Base-by-base conservation (phyloP, 2,113 vertebrate genomes). In the Fregata magnificens region DNA sequence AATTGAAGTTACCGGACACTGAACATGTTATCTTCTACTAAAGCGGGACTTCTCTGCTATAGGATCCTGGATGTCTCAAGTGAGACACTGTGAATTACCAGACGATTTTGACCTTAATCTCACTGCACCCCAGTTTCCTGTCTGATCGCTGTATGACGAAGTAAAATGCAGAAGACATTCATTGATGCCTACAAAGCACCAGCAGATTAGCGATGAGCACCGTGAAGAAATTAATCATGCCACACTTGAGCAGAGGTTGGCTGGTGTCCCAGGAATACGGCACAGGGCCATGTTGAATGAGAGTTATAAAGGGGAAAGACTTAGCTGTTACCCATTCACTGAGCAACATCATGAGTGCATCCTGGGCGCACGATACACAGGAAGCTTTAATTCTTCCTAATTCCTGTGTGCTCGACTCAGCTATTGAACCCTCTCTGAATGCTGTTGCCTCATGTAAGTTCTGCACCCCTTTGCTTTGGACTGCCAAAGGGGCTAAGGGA, bases 71-170 rank as follows among this genome's bases (percentile, higher is more conserved):
- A 55, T 59, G 44, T 56, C 72, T 92, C 72, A 84, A 47, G 31
- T 11, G 76, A 65, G 79, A 40, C 36, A 5, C 36, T 71, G 24
- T 61, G n/a, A 86, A 74, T 93, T 81, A 61, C 24, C 59, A 67
- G 56, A 21, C 2, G 6, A 91, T 77, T 95, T 47, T 95, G 89
- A 90, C 91, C 91, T 91, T 97, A 95, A 95, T 95, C 91, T 77
- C 38, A 19, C 73, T 18, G 49, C 86, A 78, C 42, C 82, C 87
- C 69, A 69, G 66, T 96, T 96, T 94, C 13, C 50, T 62, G 22
- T 70, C 74, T 95, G 81, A 91, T 85, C 78, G 89, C 1, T 4
- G 40, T 31, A 32, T 40, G 81, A 88, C 18, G 36, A 89, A 47
- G 87, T 89, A 70, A 65, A 94, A 95, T 6, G 59, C 47, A 66